These are phyloP conservation scores for Otus sunia DNA, from an alignment of 2,113 vertebrate genomes.

Conservation along the genomic window DNA sequence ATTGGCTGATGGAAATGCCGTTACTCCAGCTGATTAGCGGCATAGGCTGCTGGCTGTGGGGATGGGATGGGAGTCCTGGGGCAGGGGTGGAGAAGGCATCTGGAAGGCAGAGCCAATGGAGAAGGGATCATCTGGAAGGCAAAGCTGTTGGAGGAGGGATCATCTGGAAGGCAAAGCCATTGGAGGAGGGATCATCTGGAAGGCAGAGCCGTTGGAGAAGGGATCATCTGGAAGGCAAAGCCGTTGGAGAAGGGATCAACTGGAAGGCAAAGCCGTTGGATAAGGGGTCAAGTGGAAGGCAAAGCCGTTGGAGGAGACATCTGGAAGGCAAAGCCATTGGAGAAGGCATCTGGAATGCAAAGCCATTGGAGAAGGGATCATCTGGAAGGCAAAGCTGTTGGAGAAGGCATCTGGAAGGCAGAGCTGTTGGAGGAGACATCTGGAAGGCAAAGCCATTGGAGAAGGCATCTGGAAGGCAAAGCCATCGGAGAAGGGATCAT, in stretches of 20 bases:
- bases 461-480: not conserved
- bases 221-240: not conserved
- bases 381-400: not conserved
- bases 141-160: not conserved
- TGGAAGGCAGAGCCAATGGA: not conserved
- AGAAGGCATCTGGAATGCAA: not conserved
- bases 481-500: not conserved
- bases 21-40: not conserved
- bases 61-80: not conserved
- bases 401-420: not conserved
- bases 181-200: not conserved
- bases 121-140: not conserved
- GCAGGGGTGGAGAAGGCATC: not conserved
- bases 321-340: not conserved
- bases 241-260: not conserved
- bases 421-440: not conserved
- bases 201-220: not conserved
- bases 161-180: not conserved
- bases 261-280: not conserved
- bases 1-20: rapidly evolving
- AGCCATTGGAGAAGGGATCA: not conserved
- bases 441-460: too few species aligned
- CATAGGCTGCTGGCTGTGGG: rapidly evolving
- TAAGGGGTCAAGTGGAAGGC: not conserved
- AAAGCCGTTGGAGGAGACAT: not conserved